Base-by-base conservation (phyloP, 2,113 vertebrate genomes). In the Nanorana parkeri region DNA sequence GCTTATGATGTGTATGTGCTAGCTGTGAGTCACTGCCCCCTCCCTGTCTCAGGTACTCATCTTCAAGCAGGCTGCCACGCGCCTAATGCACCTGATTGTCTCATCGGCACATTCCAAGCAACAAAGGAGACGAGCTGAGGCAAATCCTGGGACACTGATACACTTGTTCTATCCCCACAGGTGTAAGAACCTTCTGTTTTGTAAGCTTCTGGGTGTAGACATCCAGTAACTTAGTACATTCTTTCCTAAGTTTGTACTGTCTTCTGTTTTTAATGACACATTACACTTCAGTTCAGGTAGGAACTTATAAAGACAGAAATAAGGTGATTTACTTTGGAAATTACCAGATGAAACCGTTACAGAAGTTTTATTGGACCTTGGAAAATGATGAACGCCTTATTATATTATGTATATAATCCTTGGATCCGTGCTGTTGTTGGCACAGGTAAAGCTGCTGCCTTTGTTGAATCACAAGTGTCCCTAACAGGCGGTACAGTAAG, bases 111-210 rank as follows among this genome's bases (percentile, higher is more conserved):
- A 97, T 97, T 96, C 96, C 95, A 95, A 89, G 89, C 89, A 90
- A 89, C 92, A 93, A 92, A 92, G 88, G 84, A 7, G 85, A 93
- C 94, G 93, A 94, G 96, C 94, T 81, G 1, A 88, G 93, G 92
- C 96, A 95, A 78, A 91, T 91, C 90, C 90, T 83, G 68, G 94
- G 94, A 95, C 95, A 95, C 94, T 95, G 94, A 95, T 96, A 96
- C 96, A 97, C 96, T 97, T 97, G 96, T 97, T 97, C 95, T 89
- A 93, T 93, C 91, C 94, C 94, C 95, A 89, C 96, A 97, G 96
- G 96, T 97, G 96, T 96, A 96, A 93, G 92, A 94, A 91, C 89
- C 88, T 91, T 88, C 89, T 89, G 93, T 93, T 90, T 89, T 90
- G 86, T 89, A 89, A 90, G 88, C 91, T 92, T 83, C 87, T 90